These are phyloP conservation scores for Premnoplex brunnescens DNA, from an alignment of 2,797 vertebrate species.

Conservation along the genomic window DNA sequence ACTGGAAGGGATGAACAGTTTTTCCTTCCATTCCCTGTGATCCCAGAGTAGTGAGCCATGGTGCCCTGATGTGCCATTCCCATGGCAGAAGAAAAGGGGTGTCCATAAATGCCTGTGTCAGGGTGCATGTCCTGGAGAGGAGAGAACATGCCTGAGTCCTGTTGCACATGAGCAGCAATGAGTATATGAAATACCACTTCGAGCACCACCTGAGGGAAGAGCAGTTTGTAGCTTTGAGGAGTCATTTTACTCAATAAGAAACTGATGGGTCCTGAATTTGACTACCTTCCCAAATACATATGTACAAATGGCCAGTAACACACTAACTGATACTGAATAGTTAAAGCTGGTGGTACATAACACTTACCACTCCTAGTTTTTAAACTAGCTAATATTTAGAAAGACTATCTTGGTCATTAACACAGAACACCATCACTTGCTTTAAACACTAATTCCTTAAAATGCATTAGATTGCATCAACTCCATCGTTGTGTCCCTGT, in stretches of 20 bases:
- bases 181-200: background rate
- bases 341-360: background rate
- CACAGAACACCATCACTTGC: background rate
- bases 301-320: background rate
- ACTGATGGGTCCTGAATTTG: background rate
- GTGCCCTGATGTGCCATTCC: background rate
- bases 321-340: background rate
- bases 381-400: background rate
- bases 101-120: background rate
- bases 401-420: background rate
- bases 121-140: background rate
- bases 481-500: background rate
- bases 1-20: background rate
- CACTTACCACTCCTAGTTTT: background rate
- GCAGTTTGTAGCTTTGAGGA: background rate
- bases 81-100: background rate
- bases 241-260: background rate
- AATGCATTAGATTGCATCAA: background rate
- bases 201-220: background rate
- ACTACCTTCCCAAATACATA: background rate
- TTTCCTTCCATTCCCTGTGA: background rate
- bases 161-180: background rate
- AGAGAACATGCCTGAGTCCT: background rate
- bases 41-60: background rate
- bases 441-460: conserved; percentile 1